These are phyloP conservation scores for Pterostichus niger DNA, from an alignment of 2,888 invertebrate genomes.

Conservation along the genomic window DNA sequence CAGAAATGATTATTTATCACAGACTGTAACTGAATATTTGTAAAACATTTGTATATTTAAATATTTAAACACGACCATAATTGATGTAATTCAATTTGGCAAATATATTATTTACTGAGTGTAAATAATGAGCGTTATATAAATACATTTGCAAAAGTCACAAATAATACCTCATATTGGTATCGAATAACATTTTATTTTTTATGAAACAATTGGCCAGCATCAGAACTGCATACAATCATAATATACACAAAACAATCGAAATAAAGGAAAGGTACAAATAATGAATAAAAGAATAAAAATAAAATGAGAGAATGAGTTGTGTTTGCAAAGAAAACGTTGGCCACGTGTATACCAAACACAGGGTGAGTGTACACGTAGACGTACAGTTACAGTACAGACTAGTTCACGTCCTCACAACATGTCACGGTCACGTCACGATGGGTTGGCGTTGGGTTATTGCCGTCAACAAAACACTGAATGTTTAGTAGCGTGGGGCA, in stretches of 20 bases:
- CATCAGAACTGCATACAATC: slow-evolving; percentile 11
- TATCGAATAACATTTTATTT: neutral
- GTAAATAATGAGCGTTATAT: too few relatives aligned
- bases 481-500: slow-evolving; percentile 50
- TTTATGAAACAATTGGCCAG: slow-evolving; percentile 19
- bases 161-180: neutral
- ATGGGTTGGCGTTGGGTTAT: slow-evolving; percentile 51
- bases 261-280: neutral
- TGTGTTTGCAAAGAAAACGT: slow-evolving; percentile 49
- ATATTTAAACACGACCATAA: neutral
- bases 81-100: neutral
- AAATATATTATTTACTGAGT: too few relatives aligned
- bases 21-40: slow-evolving; percentile 3
- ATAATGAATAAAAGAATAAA: neutral
- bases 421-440: slow-evolving; percentile 47
- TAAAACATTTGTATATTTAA: slow-evolving; percentile 35
- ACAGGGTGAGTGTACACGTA: slow-evolving; percentile 25
- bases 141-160: slow-evolving; percentile 2
- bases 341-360: slow-evolving; percentile 49
- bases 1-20: slow-evolving; percentile 28
- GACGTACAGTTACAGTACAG: slow-evolving; percentile 47
- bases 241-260: slow-evolving; percentile 14
- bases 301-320: slow-evolving; percentile 32
- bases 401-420: slow-evolving; percentile 56
- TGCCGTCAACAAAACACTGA: slow-evolving; percentile 66